These are phyloP conservation scores for Protaetia brevitarsis DNA, from an alignment of 1,140 invertebrate species.

Conservation along the genomic window DNA sequence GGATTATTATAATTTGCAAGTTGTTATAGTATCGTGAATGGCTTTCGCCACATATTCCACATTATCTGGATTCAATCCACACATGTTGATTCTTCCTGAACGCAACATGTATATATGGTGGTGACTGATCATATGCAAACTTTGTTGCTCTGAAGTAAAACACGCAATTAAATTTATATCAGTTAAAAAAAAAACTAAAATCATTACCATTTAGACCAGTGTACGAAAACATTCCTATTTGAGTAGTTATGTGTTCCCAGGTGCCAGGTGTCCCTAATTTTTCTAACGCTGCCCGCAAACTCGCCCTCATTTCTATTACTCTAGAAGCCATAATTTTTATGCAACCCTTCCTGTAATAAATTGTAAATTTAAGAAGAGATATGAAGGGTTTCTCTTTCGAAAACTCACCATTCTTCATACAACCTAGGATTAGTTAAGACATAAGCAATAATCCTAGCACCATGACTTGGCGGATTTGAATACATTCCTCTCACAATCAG, in stretches of 20 bases:
- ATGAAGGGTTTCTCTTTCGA: too few relatives aligned
- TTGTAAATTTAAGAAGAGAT: too few relatives aligned
- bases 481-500: slow-evolving; percentile 82
- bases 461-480: slow-evolving; percentile 85
- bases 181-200: too few relatives aligned
- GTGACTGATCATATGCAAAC: slow-evolving; percentile 71
- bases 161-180: slow-evolving; percentile 40
- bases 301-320: slow-evolving; percentile 83
- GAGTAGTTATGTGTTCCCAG: slow-evolving; percentile 93
- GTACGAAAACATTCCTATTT: slow-evolving; percentile 98
- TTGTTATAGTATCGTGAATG: slow-evolving; percentile 77
- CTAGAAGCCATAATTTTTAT: slow-evolving; percentile 90
- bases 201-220: too few relatives aligned
- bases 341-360: too few relatives aligned
- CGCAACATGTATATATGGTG: slow-evolving; percentile 90
- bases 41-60: slow-evolving; percentile 88
- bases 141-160: slow-evolving; percentile 71
- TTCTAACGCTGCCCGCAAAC: slow-evolving; percentile 72
- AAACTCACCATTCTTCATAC: slow-evolving; percentile 82
- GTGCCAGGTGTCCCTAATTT: slow-evolving; percentile 78
- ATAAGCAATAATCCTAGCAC: slow-evolving; percentile 85
- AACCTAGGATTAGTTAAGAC: slow-evolving; percentile 77
- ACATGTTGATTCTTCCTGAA: slow-evolving; percentile 93
- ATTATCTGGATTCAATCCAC: slow-evolving; percentile 84
- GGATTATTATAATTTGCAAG: slow-evolving; percentile 20